These are phyloP conservation scores for Artemia franciscana DNA, from an alignment of 1,140 invertebrate genomes.

Conservation along the genomic window DNA sequence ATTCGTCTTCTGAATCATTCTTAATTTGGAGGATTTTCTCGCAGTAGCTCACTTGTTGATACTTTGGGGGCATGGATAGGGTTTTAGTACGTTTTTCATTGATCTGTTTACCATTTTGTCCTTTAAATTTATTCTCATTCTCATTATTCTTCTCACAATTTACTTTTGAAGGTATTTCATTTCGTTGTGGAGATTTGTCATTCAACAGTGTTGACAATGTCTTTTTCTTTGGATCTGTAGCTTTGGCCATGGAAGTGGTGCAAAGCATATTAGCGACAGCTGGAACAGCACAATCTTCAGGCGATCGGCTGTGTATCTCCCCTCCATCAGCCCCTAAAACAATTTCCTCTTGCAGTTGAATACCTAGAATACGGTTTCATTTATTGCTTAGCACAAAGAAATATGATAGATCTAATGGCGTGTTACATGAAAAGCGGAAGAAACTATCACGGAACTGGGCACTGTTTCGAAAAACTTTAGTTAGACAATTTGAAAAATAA, in stretches of 20 bases:
- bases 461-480: too few species aligned
- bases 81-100: neutral
- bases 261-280: neutral
- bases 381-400: too few species aligned
- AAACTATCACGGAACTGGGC: too few species aligned
- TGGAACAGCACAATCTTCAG: neutral
- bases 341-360: too few species aligned
- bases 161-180: neutral
- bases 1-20: neutral
- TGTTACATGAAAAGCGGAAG: too few species aligned
- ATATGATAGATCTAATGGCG: too few species aligned
- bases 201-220: neutral
- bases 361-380: too few species aligned
- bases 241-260: neutral
- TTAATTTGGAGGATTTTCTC: neutral
- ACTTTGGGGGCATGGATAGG: neutral
- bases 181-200: neutral
- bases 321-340: too few species aligned
- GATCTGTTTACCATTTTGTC: too few species aligned
- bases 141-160: neutral
- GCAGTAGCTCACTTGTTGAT: neutral
- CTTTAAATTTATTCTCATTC: too few species aligned
- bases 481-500: too few species aligned
- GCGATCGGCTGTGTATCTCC: too few species aligned
- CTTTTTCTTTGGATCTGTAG: neutral